A percentile compares a stretch with the other conserved stretches of the same genome.
Conservation (phyloP, 2,888 invertebrate genomes). For the Willowsia nigromaculata region DNA sequence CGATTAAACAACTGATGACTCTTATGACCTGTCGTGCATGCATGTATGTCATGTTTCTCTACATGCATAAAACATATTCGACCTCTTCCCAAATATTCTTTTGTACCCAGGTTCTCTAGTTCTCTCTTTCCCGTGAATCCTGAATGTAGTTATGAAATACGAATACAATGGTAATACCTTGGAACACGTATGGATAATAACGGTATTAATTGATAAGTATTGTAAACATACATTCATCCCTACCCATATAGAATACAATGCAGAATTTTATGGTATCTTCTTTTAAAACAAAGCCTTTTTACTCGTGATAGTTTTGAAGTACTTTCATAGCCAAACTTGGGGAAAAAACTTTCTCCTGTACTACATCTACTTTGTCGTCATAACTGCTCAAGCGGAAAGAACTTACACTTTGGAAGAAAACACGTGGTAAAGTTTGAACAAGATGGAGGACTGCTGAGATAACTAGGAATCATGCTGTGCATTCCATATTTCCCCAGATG, state of each 20-base stretch:
- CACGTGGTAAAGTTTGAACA: conserved; percentile 41
- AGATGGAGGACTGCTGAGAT: conserved; percentile 27
- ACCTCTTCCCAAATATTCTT: not conserved
- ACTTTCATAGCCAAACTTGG: conserved; percentile 12
- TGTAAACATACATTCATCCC: not conserved
- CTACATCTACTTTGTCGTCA: conserved; percentile 35
- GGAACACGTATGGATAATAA: no score
- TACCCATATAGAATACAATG: not conserved
- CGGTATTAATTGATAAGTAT: conserved; percentile 20
- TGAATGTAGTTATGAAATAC: not conserved
- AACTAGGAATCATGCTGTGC: conserved; percentile 49
- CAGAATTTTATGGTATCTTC: not conserved
- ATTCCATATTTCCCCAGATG: conserved; percentile 25
- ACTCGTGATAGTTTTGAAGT: conserved; percentile 15
- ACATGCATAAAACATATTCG: not conserved
- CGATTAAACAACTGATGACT: conserved; percentile 37
- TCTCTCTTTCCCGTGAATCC: not conserved
- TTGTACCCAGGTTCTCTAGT: no score
- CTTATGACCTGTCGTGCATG: conserved; percentile 12
- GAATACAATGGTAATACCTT: no score
- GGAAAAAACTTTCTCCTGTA: not conserved
- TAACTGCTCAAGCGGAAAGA: conserved; percentile 4
- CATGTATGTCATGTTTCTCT: conserved; percentile 23
- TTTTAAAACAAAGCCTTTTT: conserved; percentile 1
- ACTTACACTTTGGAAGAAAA: conserved; percentile 19